phyloP scores from a whole-genome alignment of 2,113 vertebrate species.

The Corvus hawaiiensis region DNA sequence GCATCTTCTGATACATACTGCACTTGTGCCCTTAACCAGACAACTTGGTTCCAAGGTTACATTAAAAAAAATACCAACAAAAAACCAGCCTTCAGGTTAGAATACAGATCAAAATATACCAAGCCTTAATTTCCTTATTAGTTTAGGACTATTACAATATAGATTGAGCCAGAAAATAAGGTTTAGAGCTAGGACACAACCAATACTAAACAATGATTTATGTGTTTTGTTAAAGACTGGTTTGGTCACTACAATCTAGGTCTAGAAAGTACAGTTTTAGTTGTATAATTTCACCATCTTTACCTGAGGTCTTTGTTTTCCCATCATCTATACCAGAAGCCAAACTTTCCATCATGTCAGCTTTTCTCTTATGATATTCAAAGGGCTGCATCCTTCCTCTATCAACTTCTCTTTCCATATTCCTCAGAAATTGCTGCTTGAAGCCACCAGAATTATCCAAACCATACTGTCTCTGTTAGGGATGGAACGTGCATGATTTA shows the following conservation, averaged over 20 bases:
- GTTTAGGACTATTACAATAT: background rate
- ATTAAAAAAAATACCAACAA: background rate
- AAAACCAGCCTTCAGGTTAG: background rate
- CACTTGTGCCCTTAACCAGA: background rate
- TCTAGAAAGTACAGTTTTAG: background rate
- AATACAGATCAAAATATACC: background rate
- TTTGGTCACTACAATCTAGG: background rate
- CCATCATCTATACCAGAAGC: slow-evolving; percentile 87
- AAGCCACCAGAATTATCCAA: slow-evolving; percentile 88
- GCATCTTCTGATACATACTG: background rate
- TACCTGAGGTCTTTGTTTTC: slow-evolving; percentile 85
- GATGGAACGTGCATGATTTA: background rate
- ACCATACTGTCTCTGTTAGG: slow-evolving; percentile 83
- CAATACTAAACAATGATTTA: background rate
- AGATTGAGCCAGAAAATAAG: background rate
- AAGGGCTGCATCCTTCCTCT: slow-evolving; percentile 81
- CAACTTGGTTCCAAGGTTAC: background rate
- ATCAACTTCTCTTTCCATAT: slow-evolving; percentile 85
- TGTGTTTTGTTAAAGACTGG: background rate
- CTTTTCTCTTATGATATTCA: slow-evolving; percentile 85
- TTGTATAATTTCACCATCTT: background rate
- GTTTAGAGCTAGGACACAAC: background rate
- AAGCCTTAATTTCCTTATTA: background rate
- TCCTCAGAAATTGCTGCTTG: slow-evolving; percentile 81
- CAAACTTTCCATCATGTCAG: slow-evolving; percentile 87